Percentiles rank a stretch among this genome's conserved stretches.
These are phyloP conservation scores for Coptotermes formosanus DNA, from an alignment of 1,140 invertebrate species.

Conservation along the genomic window DNA sequence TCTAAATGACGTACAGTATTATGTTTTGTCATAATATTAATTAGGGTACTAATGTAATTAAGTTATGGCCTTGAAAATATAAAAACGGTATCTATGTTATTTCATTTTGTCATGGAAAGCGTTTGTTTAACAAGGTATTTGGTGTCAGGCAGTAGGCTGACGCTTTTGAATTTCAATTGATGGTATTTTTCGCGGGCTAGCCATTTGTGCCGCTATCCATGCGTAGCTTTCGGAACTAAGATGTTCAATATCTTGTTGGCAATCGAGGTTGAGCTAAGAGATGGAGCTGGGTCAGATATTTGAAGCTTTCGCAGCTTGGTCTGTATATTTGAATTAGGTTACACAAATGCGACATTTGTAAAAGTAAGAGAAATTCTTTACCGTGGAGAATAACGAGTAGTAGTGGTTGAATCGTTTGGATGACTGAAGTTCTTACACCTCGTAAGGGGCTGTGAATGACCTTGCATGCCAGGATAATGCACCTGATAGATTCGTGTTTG, in stretches of 20 bases:
- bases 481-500: conserved; percentile 2
- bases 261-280: conserved; percentile 34
- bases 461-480: conserved; percentile 22
- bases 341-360: conserved; percentile 24
- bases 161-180: not conserved
- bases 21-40: no score
- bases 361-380: not conserved
- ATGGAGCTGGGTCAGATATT: conserved; percentile 34
- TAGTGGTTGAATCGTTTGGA: not conserved
- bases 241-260: conserved; percentile 36
- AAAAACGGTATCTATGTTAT: no score
- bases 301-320: conserved; percentile 26
- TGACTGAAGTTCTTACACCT: not conserved
- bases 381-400: not conserved
- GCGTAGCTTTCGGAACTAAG: conserved; percentile 31
- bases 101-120: no score
- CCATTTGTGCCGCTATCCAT: conserved; percentile 33
- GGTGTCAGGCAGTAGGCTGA: no score
- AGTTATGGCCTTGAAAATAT: no score
- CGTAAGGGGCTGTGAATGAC: conserved; percentile 22
- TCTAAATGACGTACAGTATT: no score
- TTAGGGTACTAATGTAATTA: no score
- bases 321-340: conserved; percentile 32
- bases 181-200: not conserved
- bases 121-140: no score